Conservation (phyloP, 2,797 vertebrate genomes). For the Varecia variegata region DNA sequence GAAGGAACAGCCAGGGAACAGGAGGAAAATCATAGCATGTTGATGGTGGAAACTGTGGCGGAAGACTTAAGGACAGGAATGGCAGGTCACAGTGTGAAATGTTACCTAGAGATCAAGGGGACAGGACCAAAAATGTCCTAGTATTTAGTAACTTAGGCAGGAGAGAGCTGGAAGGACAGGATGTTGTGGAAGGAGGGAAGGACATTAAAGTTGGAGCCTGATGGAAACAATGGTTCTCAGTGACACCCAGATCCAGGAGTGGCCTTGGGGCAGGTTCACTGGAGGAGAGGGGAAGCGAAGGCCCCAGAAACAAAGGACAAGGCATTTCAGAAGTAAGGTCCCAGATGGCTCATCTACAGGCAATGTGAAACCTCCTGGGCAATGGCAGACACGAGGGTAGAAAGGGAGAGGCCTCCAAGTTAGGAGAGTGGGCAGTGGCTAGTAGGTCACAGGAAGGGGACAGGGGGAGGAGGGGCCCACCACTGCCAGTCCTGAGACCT, state of each 20-base stretch:
- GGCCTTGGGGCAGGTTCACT: not conserved
- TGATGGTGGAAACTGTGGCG: not conserved
- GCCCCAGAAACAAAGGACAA: not conserved
- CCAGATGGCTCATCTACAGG: too few relatives aligned
- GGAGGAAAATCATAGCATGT: fast-evolving
- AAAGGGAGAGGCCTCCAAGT: not conserved
- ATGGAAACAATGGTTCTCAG: not conserved
- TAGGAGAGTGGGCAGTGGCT: not conserved
- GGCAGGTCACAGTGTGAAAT: fast-evolving
- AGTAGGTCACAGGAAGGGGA: not conserved
- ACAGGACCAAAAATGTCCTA: not conserved
- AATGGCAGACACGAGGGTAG: not conserved
- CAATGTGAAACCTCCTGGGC: not conserved
- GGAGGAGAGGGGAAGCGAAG: too few relatives aligned
- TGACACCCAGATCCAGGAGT: not conserved
- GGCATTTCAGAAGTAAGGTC: not conserved
- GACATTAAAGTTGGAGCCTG: not conserved
- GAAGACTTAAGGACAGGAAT: fast-evolving
- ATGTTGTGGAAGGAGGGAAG: not conserved
- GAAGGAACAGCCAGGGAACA: fast-evolving
- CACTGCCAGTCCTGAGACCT: not conserved
- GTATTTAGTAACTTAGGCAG: not conserved
- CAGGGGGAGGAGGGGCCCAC: not conserved
- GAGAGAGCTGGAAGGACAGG: not conserved
- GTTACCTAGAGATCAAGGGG: not conserved